A percentile compares a stretch with the other conserved stretches of the same genome.
Conservation (phyloP, 1,140 invertebrate genomes). For the Alviniconcha marisindica region DNA sequence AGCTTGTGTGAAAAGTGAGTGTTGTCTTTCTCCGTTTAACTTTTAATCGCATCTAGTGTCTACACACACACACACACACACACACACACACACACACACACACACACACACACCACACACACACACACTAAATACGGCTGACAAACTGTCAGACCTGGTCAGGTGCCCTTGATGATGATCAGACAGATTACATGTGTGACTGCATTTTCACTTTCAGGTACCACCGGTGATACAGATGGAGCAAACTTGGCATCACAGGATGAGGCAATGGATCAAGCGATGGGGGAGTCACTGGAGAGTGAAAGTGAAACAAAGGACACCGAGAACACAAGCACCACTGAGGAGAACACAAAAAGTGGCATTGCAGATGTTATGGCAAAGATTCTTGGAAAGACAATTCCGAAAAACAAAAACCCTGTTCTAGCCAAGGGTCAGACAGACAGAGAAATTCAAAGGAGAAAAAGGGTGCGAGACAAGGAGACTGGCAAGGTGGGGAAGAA, state of each 20-base stretch:
- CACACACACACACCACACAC: neutral
- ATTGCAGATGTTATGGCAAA: conserved; percentile 79
- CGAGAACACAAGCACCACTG: neutral
- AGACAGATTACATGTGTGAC: neutral
- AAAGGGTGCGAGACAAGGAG: conserved; percentile 70
- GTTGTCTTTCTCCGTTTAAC: neutral
- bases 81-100: neutral
- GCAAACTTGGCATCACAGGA: too few species aligned
- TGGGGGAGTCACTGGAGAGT: neutral
- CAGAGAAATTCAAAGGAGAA: conserved; percentile 76
- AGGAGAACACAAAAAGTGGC: conserved; percentile 58
- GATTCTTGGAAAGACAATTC: conserved; percentile 85
- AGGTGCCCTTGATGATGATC: neutral
- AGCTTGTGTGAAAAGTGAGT: too few species aligned
- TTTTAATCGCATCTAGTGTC: neutral
- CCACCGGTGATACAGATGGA: too few species aligned
- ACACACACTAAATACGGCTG: too few species aligned
- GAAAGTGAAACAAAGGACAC: neutral
- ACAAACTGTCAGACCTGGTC: too few species aligned
- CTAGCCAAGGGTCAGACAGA: conserved; percentile 78
- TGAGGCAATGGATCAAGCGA: too few species aligned
- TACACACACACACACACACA: conserved; percentile 4
- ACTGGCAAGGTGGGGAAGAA: neutral
- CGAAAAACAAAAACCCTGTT: conserved; percentile 86
- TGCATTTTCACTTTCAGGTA: neutral